Evolutionary conservation across 2,888 invertebrate species (phyloP).

Genomic region (Lapara coniferarum): DNA sequence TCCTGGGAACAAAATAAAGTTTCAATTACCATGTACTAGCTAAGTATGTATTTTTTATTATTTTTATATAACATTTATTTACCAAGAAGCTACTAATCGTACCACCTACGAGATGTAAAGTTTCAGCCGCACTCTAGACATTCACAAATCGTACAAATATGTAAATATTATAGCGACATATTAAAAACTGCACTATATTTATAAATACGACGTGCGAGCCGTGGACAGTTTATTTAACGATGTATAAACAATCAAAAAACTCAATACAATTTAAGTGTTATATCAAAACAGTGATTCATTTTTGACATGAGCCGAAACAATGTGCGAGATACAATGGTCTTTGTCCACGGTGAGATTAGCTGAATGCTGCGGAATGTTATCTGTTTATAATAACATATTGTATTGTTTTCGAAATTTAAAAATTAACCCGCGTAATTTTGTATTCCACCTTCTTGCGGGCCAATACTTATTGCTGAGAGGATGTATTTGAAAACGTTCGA

Average conservation of each 20-base stretch:
- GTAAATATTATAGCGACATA: slow-evolving; percentile 13
- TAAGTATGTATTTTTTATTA: no score
- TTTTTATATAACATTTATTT: not conserved
- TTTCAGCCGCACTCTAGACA: not conserved
- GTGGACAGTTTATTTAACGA: slow-evolving; percentile 36
- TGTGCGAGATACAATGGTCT: slow-evolving; percentile 79
- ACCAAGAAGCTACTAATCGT: no score
- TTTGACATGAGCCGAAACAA: slow-evolving; percentile 78
- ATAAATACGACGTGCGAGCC: slow-evolving; percentile 16
- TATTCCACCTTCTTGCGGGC: slow-evolving; percentile 1
- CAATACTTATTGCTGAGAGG: not conserved
- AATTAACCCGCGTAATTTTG: slow-evolving; percentile 13
- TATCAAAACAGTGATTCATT: slow-evolving; percentile 82
- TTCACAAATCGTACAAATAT: slow-evolving; percentile 19
- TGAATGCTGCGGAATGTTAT: slow-evolving; percentile 81
- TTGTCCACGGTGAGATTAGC: slow-evolving; percentile 81
- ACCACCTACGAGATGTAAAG: not conserved
- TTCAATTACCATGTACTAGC: not conserved
- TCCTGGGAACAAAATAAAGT: slow-evolving; percentile 51
- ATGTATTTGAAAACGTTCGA: no score
- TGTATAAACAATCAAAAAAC: slow-evolving; percentile 75
- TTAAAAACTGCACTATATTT: slow-evolving; percentile 22
- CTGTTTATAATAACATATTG: slow-evolving; percentile 52
- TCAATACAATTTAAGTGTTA: slow-evolving; percentile 75
- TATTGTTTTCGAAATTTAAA: slow-evolving; percentile 20